phyloP scores from a whole-genome alignment of 2,888 invertebrate genomes.

The Micoletzkya japonica region DNA sequence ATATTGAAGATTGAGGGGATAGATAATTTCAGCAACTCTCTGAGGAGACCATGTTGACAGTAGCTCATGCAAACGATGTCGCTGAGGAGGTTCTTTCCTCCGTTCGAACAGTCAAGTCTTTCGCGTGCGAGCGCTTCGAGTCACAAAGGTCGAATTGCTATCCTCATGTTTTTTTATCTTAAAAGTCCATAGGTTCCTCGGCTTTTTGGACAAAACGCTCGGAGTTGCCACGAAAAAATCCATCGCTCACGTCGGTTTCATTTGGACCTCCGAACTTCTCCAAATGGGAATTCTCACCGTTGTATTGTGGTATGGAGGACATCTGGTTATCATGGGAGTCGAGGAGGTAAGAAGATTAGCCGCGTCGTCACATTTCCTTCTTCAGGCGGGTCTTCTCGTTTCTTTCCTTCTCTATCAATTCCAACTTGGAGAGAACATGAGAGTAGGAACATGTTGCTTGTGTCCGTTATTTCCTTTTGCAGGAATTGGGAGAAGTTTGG shows the following conservation, averaged over 20 bases:
- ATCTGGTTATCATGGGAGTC: conserved; percentile 64
- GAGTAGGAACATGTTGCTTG: conserved; percentile 51
- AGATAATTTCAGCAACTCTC: conserved; percentile 61
- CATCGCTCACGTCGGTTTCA: conserved; percentile 64
- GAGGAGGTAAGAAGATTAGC: conserved; percentile 28
- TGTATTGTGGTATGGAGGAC: conserved; percentile 67
- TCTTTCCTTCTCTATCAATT: conserved; percentile 67
- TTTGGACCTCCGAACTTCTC: conserved; percentile 64
- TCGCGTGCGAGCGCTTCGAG: conserved; percentile 66
- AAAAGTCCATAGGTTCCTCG: conserved; percentile 45
- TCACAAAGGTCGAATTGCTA: conserved; percentile 34
- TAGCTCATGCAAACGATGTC: conserved; percentile 66
- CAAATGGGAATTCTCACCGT: conserved; percentile 63
- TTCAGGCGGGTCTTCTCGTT: conserved; percentile 63
- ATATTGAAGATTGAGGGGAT: conserved; percentile 29
- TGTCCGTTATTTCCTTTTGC: not conserved
- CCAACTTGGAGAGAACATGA: conserved; percentile 65
- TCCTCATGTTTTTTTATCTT: not conserved
- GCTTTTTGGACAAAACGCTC: conserved; percentile 53
- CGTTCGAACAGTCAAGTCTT: conserved; percentile 66
- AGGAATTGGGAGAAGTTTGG: conserved; percentile 65
- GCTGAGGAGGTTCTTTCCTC: conserved; percentile 66
- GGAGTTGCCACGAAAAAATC: conserved; percentile 62
- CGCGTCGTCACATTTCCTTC: not conserved
- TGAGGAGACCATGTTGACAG: conserved; percentile 65